Evolutionary conservation across 1,140 invertebrate species (phyloP).

Genomic region (Drosophila kurseongensis): DNA sequence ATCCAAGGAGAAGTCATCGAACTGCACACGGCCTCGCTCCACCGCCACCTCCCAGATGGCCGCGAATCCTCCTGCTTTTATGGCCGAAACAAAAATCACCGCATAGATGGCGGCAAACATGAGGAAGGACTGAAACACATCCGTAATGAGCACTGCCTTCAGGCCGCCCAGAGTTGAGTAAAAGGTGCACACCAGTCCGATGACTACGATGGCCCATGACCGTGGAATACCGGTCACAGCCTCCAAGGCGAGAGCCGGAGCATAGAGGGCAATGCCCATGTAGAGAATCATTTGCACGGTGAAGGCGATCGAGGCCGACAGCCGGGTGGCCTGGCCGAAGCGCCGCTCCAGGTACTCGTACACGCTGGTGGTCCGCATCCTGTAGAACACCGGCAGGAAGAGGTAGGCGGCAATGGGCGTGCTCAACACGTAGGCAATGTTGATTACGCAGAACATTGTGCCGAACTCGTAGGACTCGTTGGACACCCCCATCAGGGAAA

Average conservation of each 20-base stretch:
- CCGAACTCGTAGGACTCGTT: slow-evolving; percentile 90
- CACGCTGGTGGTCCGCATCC: slow-evolving; percentile 92
- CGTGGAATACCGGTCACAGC: slow-evolving; percentile 92
- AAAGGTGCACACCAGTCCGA: slow-evolving; percentile 93
- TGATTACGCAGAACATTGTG: slow-evolving; percentile 93
- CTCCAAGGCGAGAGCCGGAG: slow-evolving; percentile 95
- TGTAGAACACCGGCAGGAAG: slow-evolving; percentile 95
- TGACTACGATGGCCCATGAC: slow-evolving; percentile 90
- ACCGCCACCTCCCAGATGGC: slow-evolving; percentile 89
- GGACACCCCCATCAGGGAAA: slow-evolving; percentile 94
- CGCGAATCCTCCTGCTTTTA: slow-evolving; percentile 87
- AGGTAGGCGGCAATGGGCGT: slow-evolving; percentile 92
- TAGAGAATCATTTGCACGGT: slow-evolving; percentile 95
- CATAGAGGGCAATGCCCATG: slow-evolving; percentile 96
- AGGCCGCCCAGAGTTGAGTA: slow-evolving; percentile 95
- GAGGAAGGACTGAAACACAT: slow-evolving; percentile 92
- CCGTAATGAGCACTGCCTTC: slow-evolving; percentile 95
- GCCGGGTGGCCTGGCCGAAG: slow-evolving; percentile 89
- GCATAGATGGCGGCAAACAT: slow-evolving; percentile 92
- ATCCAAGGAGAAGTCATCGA: slow-evolving; percentile 87
- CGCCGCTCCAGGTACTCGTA: slow-evolving; percentile 96
- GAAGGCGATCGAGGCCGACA: slow-evolving; percentile 91
- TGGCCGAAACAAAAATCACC: slow-evolving; percentile 89
- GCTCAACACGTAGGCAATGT: slow-evolving; percentile 92
- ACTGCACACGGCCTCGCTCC: slow-evolving; percentile 87